phyloP scores from a whole-genome alignment of 2,888 invertebrate genomes.

The Polyploca ridens region DNA sequence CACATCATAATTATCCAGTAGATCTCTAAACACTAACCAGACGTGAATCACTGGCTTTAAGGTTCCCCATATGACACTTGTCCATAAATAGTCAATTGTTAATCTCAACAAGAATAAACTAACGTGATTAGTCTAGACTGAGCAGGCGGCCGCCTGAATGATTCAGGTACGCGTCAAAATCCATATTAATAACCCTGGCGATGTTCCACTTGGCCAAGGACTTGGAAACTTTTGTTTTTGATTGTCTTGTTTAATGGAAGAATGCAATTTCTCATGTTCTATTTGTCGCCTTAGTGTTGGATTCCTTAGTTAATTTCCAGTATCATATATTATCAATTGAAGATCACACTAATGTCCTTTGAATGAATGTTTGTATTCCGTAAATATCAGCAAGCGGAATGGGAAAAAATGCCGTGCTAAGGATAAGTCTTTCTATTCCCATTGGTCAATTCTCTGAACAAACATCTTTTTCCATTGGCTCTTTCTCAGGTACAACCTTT shows the following conservation, averaged over 20 bases:
- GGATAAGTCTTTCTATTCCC: not conserved
- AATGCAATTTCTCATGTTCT: constrained; percentile 4
- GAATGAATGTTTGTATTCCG: not conserved
- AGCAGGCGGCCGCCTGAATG: constrained; percentile 20
- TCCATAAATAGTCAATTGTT: constrained; percentile 41
- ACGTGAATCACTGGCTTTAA: constrained; percentile 32
- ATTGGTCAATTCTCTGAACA: no score
- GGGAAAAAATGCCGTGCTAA: not conserved
- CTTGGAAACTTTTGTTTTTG: constrained; percentile 12
- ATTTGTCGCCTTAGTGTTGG: not conserved
- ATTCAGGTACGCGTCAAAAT: constrained; percentile 31
- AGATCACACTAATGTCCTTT: not conserved
- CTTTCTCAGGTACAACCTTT: not conserved
- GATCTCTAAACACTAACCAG: constrained; percentile 5
- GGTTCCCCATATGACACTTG: constrained; percentile 24
- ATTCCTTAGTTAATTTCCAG: not conserved
- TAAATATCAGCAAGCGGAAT: not conserved
- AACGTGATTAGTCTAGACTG: constrained; percentile 13
- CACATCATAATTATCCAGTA: constrained; percentile 2
- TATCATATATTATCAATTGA: not conserved
- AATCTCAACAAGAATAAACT: constrained; percentile 39
- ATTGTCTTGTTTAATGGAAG: constrained; percentile 1
- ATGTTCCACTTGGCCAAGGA: constrained; percentile 49
- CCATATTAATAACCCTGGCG: constrained; percentile 59
- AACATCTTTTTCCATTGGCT: no score